A percentile compares a stretch with the other conserved stretches of the same genome.
phyloP scores from a whole-genome alignment of 1,140 invertebrate species.

The Penaeus vannamei region DNA sequence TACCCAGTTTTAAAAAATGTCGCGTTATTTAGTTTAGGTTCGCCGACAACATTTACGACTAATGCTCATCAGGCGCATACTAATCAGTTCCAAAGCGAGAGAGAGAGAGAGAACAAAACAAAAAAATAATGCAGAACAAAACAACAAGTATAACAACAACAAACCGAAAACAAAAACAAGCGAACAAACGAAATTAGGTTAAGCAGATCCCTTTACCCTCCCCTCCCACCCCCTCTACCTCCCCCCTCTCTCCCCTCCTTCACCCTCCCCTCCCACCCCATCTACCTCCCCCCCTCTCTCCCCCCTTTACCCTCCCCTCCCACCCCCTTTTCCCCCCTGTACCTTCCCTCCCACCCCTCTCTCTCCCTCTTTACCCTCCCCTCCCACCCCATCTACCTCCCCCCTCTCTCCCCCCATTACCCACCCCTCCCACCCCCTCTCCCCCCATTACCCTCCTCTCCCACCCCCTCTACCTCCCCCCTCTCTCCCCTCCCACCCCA shows the following conservation, averaged over 20 bases:
- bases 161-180: too few species aligned
- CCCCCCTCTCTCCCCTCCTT: neutral
- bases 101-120: slow-evolving; percentile 1
- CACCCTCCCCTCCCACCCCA: neutral
- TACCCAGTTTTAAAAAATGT: too few species aligned
- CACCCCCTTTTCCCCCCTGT: neutral
- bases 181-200: too few species aligned
- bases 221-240: neutral
- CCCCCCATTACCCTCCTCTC: too few species aligned
- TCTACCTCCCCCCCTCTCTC: neutral
- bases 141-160: neutral
- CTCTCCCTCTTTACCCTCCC: slow-evolving; percentile 10
- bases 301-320: neutral
- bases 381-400: neutral
- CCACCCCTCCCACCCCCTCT: too few species aligned
- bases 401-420: too few species aligned
- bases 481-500: neutral
- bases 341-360: neutral
- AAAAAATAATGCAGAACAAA: neutral
- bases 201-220: neutral
- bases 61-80: too few species aligned
- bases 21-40: too few species aligned
- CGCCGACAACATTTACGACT: too few species aligned
- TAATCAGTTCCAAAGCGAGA: too few species aligned
- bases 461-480: neutral